Percentiles rank a stretch among this genome's conserved stretches.
phyloP scores from a whole-genome alignment of 2,113 vertebrate genomes.

The Mustelus asterias region DNA sequence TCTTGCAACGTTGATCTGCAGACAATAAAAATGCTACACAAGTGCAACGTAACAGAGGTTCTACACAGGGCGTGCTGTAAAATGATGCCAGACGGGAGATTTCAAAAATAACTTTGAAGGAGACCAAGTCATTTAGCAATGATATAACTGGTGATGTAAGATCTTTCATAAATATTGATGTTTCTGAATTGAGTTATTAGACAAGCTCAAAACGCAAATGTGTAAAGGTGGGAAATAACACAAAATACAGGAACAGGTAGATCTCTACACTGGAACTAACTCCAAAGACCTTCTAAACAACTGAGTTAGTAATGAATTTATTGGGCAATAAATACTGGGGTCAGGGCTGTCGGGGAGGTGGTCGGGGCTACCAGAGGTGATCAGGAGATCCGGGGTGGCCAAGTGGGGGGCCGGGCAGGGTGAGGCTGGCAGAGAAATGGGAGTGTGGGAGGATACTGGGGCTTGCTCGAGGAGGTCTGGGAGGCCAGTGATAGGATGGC shows the following conservation, averaged over 20 bases:
- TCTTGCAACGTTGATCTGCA: neutral
- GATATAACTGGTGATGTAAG: neutral
- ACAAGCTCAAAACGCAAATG: neutral
- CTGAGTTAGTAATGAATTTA: neutral
- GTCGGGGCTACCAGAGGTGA: too few relatives aligned
- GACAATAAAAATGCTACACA: neutral
- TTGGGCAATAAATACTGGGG: too few relatives aligned
- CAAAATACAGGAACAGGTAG: neutral
- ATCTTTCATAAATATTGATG: neutral
- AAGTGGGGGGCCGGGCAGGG: too few relatives aligned
- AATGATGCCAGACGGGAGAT: neutral
- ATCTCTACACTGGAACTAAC: neutral
- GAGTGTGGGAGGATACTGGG: too few relatives aligned
- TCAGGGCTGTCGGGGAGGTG: too few relatives aligned
- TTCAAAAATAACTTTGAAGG: neutral
- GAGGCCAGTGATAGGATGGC: too few relatives aligned
- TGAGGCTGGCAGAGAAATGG: too few relatives aligned
- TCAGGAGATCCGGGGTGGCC: too few relatives aligned
- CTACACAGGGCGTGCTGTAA: neutral
- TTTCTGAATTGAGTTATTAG: neutral
- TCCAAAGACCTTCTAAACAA: too few relatives aligned
- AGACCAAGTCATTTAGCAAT: neutral
- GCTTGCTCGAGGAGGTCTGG: too few relatives aligned
- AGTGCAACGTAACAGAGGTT: neutral
- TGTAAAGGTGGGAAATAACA: neutral